Base-by-base conservation (phyloP, 2,888 invertebrate genomes). In the Leistus spinibarbis region DNA sequence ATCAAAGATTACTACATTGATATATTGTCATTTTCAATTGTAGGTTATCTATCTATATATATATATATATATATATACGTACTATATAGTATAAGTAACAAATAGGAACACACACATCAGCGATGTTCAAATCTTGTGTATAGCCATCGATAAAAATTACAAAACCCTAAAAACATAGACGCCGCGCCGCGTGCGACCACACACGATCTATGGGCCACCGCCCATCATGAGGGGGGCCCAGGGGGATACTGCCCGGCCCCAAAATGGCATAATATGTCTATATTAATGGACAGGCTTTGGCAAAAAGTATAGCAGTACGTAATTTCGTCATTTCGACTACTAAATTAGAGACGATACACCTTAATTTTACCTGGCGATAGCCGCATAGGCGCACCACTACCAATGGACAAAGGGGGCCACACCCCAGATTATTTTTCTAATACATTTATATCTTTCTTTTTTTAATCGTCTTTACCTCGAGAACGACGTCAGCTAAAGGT, bases 201-300 rank as follows among this genome's bases (percentile, higher is more conserved):
- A 72, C 72, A 72, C 72, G 66, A 56, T 54, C 72, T 64, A 64
- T 63, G 64, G 64, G 63, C 56, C 63, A 64, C 56, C 64, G 65
- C 65, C 64, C 64, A 64, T 64, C 72, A 65, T 13, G 20, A 20
- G 57, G 17, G 20, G 17, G 17, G 60, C 19, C 19, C 16, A 10
- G 19, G 17, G 17, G 17, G 54, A 54, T 13, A 16, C 13, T 13
- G 60, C 20, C 19, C 20, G 19, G 23, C 24, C 16, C 73, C 67
- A 73, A 67, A 73, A 73, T 62, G 67, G 66, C 60, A 73, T 73
- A 72, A 67, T 73, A 73, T 67, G 73, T 73, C 73, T 73, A 73
- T 73, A 73, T 73, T 73, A 71, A 73, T 73, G 73, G 60, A 57
- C 57, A 5, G 60, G 65, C 40, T 22, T 73, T 60, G 73, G 67